Evolutionary conservation across 2,888 invertebrate genomes (phyloP).

Genomic region (Papilio gigon): DNA sequence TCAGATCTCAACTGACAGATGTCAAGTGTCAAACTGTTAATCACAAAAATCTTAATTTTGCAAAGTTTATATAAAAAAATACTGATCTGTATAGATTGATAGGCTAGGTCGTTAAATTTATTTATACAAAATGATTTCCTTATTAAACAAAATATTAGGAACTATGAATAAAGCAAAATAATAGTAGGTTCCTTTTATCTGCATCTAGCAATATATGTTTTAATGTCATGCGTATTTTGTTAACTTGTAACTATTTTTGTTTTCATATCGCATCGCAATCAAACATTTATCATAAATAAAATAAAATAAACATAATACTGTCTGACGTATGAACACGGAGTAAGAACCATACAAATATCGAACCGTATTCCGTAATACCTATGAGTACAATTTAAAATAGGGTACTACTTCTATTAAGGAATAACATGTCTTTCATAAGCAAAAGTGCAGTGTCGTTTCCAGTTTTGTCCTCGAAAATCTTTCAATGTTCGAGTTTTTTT

Average conservation of each 20-base stretch:
- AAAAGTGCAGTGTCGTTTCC: constrained; percentile 28
- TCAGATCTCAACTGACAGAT: no score
- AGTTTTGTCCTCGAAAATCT: background rate
- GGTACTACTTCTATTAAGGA: constrained; percentile 45
- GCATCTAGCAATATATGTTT: background rate
- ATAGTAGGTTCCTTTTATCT: background rate
- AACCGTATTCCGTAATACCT: constrained; percentile 40
- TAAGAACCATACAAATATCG: background rate
- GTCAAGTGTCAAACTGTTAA: no score
- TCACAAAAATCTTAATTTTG: no score
- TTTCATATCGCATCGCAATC: background rate
- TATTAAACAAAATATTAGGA: no score
- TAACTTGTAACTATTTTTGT: background rate
- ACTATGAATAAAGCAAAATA: no score
- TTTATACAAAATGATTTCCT: no score
- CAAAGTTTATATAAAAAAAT: no score
- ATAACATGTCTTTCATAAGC: constrained; percentile 34
- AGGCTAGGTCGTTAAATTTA: no score
- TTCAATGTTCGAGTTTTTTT: constrained; percentile 17
- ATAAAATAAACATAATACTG: background rate
- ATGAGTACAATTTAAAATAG: constrained; percentile 41
- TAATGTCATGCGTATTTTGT: background rate
- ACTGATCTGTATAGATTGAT: no score
- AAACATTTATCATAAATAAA: background rate
- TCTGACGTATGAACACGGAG: background rate